A percentile compares a stretch with the other conserved stretches of the same genome.
Evolutionary conservation across 2,113 vertebrate genomes (phyloP).

Genomic region (Mastomys natalensis): DNA sequence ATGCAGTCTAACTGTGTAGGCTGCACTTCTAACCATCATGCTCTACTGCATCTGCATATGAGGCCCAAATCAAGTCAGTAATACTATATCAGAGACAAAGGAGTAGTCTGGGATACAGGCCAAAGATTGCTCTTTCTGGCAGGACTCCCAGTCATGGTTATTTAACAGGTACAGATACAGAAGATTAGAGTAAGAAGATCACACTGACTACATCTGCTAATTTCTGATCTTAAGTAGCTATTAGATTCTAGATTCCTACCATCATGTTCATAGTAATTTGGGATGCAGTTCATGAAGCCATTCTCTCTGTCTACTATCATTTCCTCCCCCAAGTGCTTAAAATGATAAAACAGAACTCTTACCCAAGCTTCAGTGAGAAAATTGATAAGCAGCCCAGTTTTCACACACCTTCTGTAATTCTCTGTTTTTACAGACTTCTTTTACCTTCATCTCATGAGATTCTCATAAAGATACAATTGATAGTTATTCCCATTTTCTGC

Average conservation of each 20-base stretch:
- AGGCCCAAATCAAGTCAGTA: not conserved
- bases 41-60: not conserved
- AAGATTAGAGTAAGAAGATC: conserved; percentile 8
- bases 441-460: not conserved
- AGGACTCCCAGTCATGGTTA: not conserved
- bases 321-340: not conserved
- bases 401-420: not conserved
- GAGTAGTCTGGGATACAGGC: not conserved
- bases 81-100: conserved; percentile 5
- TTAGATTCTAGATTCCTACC: not conserved
- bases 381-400: not conserved
- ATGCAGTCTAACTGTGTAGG: not conserved
- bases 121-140: conserved; percentile 30
- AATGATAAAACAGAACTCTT: not conserved
- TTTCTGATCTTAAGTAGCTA: conserved; percentile 38
- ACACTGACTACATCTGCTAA: not conserved
- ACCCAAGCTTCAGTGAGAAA: not conserved
- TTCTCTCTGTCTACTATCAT: not conserved
- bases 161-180: conserved; percentile 18
- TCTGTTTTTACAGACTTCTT: not conserved
- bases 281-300: not conserved
- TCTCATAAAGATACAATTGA: not conserved
- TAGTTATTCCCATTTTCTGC: not conserved
- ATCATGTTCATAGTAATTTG: not conserved
- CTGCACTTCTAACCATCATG: not conserved